phyloP scores from a whole-genome alignment of 2,113 vertebrate genomes.

The Actenoides hombroni region DNA sequence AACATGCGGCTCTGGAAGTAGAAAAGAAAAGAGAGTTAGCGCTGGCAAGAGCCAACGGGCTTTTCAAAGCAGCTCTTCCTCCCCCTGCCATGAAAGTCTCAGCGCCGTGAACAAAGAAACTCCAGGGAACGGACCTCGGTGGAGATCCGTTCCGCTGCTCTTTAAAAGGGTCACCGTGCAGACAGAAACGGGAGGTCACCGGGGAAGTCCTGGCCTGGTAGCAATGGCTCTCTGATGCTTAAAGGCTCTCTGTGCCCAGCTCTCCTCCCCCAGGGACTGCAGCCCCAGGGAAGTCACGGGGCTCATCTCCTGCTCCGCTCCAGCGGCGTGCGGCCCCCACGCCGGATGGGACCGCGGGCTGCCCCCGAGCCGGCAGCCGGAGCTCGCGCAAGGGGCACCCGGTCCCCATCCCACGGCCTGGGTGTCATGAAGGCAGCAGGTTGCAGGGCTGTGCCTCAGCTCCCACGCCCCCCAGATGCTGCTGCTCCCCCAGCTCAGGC shows the following conservation, averaged over 20 bases:
- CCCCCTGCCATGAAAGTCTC: slow-evolving; percentile 58
- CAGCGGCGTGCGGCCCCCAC: rapidly evolving
- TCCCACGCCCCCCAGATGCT: not conserved
- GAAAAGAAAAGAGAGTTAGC: slow-evolving; percentile 51
- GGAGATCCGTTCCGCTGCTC: slow-evolving; percentile 51
- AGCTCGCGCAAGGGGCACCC: not conserved
- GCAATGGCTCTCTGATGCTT: not conserved
- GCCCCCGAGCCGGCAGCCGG: rapidly evolving
- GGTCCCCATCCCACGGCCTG: not conserved
- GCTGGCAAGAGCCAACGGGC: slow-evolving; percentile 7
- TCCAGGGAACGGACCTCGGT: slow-evolving; percentile 46
- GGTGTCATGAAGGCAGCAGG: not conserved
- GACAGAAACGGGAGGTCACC: not conserved
- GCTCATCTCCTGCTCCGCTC: not conserved
- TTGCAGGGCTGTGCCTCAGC: not conserved
- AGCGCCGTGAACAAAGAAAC: not conserved
- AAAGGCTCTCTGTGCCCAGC: not conserved
- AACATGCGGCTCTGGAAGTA: slow-evolving; percentile 54
- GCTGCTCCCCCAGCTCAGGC: not conserved
- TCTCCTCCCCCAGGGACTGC: not conserved
- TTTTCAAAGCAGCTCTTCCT: slow-evolving; percentile 51
- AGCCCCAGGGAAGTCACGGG: not conserved
- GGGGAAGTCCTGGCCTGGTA: slow-evolving; percentile 21
- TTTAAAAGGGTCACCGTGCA: slow-evolving; percentile 31
- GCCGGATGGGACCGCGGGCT: rapidly evolving